Evolutionary conservation across 35 echinoderm and acorn worm species (phyloP).

Genomic region (Heliocidaris erythrogramma): DNA sequence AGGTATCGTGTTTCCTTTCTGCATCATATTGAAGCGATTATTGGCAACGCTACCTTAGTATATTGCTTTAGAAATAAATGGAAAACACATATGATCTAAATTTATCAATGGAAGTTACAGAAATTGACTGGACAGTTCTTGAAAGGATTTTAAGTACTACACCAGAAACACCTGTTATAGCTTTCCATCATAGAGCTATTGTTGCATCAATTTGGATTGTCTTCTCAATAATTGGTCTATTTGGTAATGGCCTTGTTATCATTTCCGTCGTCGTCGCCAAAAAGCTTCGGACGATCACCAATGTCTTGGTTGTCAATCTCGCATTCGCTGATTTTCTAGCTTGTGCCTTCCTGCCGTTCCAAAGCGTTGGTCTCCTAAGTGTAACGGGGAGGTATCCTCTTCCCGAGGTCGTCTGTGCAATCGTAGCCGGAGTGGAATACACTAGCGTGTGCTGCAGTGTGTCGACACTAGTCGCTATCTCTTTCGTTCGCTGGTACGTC

Average conservation of each 20-base stretch:
- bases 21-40: too few relatives aligned
- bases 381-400: constrained; percentile 7
- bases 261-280: constrained; percentile 45
- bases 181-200: neutral
- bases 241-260: constrained; percentile 51
- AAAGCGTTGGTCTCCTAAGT: constrained; percentile 52
- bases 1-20: too few relatives aligned
- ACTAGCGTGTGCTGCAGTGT: constrained; percentile 41
- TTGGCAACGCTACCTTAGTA: too few relatives aligned
- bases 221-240: constrained; percentile 18
- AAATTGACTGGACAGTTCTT: neutral
- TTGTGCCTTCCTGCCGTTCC: constrained; percentile 43
- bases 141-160: neutral
- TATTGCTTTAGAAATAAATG: neutral
- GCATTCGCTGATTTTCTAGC: constrained; percentile 61
- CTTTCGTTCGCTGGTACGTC: constrained; percentile 53
- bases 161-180: neutral
- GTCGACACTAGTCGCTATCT: constrained; percentile 51
- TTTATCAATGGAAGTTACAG: neutral
- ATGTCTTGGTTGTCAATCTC: constrained; percentile 66
- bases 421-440: neutral
- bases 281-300: constrained; percentile 70
- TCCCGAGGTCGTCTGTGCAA: constrained; percentile 11
- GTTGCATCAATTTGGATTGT: neutral
- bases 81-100: neutral